Evolutionary conservation across 2,113 vertebrate species (phyloP), one percentile per base, ranked within the genome.

Genomic region (Pimephales promelas): DNA sequence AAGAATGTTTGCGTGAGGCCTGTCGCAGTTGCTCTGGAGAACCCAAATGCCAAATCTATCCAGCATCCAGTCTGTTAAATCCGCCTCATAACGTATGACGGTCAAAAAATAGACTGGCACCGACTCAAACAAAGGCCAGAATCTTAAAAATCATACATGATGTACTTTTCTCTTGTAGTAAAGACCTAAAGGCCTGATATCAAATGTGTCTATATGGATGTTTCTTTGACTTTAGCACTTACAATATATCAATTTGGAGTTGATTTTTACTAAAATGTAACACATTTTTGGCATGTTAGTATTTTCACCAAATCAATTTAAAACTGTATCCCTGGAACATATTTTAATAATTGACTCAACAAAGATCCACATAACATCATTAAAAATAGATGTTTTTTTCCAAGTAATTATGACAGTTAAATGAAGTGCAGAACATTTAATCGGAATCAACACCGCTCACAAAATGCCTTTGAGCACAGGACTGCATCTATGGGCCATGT

Each of bases 31-130:
- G 26, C 52, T 85, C 18, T 68, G 76, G 43, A 74, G 66, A 78
- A 85, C 72, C 66, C 34, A 54, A 71, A 70, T 79, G 20, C 82
- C 28, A 82, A 56, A 79, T 28, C 81, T 62, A 82, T 62, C 78
- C 83, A 87, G 70, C 34, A 13, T 28, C 84, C 64, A 84, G 59
- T 88, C 79, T 81, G 68, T 36, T 83, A 66, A 87, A 84, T 66
- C 83, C 54, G 68, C 8, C 72, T 68, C 64, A 28, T 71, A 24
- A n/a, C 5, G 66, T 45, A 72, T 72, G 68, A 72, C 3, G 3
- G 78, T 83, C 87, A 88, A 84, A 87, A 88, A 87, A 89, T 87
- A 89, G 88, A 79, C 56, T 47, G n/a, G 36, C 72, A 78, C 28
- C 24, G 59, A 43, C 11, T 61, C 40, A 16, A 43, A 47, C 59